phyloP scores from a whole-genome alignment of 2,797 vertebrate genomes.

The Neoniphon sammara region DNA sequence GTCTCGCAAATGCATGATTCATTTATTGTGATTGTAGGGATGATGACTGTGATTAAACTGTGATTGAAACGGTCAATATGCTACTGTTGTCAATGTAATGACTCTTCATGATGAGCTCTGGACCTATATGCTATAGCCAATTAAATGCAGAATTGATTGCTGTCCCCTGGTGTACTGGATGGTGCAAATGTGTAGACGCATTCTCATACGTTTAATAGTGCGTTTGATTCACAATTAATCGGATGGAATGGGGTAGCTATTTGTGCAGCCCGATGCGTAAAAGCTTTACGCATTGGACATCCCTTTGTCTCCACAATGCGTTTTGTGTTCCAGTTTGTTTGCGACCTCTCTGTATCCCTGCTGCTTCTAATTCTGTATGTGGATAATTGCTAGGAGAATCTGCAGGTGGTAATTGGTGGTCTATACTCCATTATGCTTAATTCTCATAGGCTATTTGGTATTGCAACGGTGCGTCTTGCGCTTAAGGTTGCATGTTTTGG shows the following conservation, averaged over 20 bases:
- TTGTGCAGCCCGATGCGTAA: constrained; percentile 74
- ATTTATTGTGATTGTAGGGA: constrained; percentile 20
- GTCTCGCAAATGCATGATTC: constrained; percentile 31
- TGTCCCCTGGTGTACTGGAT: constrained; percentile 44
- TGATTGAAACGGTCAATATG: constrained; percentile 52
- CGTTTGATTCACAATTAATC: constrained; percentile 49
- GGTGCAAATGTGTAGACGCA: constrained; percentile 57
- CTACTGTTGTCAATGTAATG: constrained; percentile 49
- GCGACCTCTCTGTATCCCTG: constrained; percentile 50
- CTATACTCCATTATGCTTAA: constrained; percentile 57
- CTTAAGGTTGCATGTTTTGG: constrained; percentile 59
- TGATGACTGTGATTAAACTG: constrained; percentile 41
- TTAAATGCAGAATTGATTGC: constrained; percentile 67
- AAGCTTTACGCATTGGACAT: constrained; percentile 79
- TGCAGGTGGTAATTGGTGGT: constrained; percentile 72
- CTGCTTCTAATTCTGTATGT: constrained; percentile 45
- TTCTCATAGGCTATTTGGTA: constrained; percentile 60
- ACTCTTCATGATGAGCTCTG: constrained; percentile 48
- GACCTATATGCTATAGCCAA: constrained; percentile 55
- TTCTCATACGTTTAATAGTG: constrained; percentile 38
- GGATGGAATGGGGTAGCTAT: constrained; percentile 34
- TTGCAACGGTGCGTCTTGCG: constrained; percentile 63
- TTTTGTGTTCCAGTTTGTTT: constrained; percentile 68
- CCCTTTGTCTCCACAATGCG: constrained; percentile 75
- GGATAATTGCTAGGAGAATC: constrained; percentile 49